phyloP scores from a whole-genome alignment of 1,140 invertebrate species.

The Tetramorium alpestre region DNA sequence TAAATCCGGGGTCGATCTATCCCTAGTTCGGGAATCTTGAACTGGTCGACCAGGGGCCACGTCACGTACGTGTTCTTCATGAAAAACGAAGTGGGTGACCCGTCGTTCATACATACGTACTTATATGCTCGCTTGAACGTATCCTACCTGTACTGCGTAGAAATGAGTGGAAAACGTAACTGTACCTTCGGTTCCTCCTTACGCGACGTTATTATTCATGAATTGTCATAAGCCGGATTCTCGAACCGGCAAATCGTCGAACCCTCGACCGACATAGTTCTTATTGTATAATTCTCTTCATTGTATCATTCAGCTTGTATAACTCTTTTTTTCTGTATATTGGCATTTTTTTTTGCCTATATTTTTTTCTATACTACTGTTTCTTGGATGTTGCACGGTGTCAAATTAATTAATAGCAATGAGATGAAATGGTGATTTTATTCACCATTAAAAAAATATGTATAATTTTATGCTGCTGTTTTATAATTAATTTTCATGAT shows the following conservation, averaged over 20 bases:
- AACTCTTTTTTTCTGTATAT: conserved; percentile 7
- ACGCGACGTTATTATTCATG: conserved; percentile 68
- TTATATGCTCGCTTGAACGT: conserved; percentile 14
- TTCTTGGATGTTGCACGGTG: background rate
- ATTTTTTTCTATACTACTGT: background rate
- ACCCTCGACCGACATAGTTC: conserved; percentile 29
- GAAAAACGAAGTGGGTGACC: conserved; percentile 81
- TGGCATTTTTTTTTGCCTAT: background rate
- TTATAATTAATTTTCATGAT: background rate
- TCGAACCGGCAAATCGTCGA: background rate
- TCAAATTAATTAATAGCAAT: background rate
- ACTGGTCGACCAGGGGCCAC: conserved; percentile 12
- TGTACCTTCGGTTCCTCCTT: conserved; percentile 67
- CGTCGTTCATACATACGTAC: conserved; percentile 34
- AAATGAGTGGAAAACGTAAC: conserved; percentile 77
- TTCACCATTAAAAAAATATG: background rate
- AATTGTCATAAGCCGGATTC: conserved; percentile 60
- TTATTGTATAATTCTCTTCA: background rate
- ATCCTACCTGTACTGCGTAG: conserved; percentile 68
- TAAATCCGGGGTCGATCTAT: conserved; percentile 49
- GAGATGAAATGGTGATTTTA: background rate
- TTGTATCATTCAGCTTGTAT: background rate
- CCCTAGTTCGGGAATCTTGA: conserved; percentile 52
- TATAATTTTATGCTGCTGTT: background rate
- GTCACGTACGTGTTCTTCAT: conserved; percentile 79